A percentile compares a stretch with the other conserved stretches of the same genome.
Evolutionary conservation across 2,888 invertebrate species (phyloP).

Genomic region (Xestia ashworthii): DNA sequence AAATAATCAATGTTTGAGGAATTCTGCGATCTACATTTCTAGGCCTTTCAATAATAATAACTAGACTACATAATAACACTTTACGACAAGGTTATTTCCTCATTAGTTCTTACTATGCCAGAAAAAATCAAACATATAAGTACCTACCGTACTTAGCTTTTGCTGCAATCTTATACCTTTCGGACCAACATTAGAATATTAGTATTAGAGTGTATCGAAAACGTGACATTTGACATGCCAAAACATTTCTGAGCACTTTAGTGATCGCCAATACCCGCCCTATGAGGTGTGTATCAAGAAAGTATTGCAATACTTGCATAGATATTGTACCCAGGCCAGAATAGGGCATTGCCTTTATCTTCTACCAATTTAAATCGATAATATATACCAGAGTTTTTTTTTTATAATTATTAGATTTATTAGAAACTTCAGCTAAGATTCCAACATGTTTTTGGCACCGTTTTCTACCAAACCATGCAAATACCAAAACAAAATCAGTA

Average conservation of each 20-base stretch:
- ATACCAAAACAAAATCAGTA: no score
- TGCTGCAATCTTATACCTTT: not conserved
- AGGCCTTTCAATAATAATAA: no score
- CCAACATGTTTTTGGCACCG: not conserved
- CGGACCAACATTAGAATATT: not conserved
- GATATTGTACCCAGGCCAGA: no score
- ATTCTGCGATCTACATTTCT: not conserved
- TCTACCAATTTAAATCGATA: not conserved
- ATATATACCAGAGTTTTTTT: not conserved
- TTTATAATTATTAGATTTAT: not conserved
- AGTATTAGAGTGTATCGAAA: not conserved
- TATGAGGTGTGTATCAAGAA: no score
- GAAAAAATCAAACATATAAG: not conserved
- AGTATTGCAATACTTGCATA: no score
- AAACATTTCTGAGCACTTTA: no score
- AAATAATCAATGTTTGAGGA: not conserved
- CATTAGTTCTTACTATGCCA: not conserved
- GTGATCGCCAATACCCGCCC: no score
- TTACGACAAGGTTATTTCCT: not conserved
- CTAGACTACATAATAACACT: not conserved
- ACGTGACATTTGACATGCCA: not conserved
- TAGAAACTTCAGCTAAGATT: not conserved
- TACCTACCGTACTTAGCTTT: no score
- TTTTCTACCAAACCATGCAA: not conserved
- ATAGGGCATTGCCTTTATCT: no score